Evolutionary conservation across 2,113 vertebrate species (phyloP).

Genomic region (Microcebus griseorufus): DNA sequence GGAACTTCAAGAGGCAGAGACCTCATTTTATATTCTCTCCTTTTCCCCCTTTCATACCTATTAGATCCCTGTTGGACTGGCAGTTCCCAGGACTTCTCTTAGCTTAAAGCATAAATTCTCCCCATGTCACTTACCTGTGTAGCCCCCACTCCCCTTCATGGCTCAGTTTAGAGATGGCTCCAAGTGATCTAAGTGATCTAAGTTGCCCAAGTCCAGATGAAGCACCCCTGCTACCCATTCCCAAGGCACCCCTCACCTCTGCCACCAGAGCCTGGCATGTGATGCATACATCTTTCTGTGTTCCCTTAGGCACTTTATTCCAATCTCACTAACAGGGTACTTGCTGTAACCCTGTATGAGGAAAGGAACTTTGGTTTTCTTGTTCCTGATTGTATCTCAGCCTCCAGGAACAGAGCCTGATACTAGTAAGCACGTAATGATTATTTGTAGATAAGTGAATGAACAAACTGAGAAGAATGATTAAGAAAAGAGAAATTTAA

Average conservation of each 20-base stretch:
- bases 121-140: neutral
- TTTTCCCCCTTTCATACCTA: neutral
- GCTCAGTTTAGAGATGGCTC: neutral
- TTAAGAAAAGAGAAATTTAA: neutral
- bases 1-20: neutral
- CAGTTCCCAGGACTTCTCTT: neutral
- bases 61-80: too few relatives aligned
- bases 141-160: neutral
- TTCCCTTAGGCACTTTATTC: conserved; percentile 23
- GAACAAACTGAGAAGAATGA: neutral
- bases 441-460: neutral
- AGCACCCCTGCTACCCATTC: accelerated
- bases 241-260: neutral
- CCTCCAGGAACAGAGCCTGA: neutral
- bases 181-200: too few relatives aligned
- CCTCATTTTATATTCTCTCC: neutral
- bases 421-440: neutral
- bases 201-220: neutral
- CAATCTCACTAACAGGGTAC: neutral
- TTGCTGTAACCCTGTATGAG: neutral
- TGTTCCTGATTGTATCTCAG: neutral
- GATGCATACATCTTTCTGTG: accelerated
- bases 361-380: neutral
- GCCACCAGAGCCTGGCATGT: neutral
- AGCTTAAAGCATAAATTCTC: neutral